Evolutionary conservation across 1,140 invertebrate genomes (phyloP).

Genomic region (Lucilia cuprina): DNA sequence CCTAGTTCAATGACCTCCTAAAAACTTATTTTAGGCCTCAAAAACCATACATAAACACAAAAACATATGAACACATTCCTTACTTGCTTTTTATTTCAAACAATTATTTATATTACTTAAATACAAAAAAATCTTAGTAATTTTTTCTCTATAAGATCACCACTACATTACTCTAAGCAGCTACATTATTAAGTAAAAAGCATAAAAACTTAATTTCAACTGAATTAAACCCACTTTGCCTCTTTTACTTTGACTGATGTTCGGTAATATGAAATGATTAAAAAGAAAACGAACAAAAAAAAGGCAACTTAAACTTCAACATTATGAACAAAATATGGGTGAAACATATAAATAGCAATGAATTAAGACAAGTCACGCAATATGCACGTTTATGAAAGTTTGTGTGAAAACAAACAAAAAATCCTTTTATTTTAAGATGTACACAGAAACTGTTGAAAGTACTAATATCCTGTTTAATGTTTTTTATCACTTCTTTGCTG

Average conservation of each 20-base stretch:
- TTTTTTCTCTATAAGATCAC: too few species aligned
- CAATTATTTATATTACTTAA: too few species aligned
- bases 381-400: not conserved
- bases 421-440: not conserved
- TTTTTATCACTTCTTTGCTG: not conserved
- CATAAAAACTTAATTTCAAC: not conserved
- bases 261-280: not conserved
- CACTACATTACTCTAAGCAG: not conserved
- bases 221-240: not conserved
- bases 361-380: constrained; percentile 17
- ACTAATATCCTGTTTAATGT: not conserved
- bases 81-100: too few species aligned
- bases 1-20: too few species aligned
- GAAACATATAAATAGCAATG: not conserved
- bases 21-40: too few species aligned
- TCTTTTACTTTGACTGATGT: not conserved
- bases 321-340: not conserved
- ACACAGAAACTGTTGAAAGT: not conserved
- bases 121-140: too few species aligned
- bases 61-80: too few species aligned
- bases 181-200: not conserved
- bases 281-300: not conserved
- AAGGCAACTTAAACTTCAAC: too few species aligned
- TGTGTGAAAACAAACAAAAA: not conserved
- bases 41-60: too few species aligned